These are phyloP conservation scores for Gymnodraco acuticeps DNA, from an alignment of 2,797 vertebrate genomes.

Conservation along the genomic window DNA sequence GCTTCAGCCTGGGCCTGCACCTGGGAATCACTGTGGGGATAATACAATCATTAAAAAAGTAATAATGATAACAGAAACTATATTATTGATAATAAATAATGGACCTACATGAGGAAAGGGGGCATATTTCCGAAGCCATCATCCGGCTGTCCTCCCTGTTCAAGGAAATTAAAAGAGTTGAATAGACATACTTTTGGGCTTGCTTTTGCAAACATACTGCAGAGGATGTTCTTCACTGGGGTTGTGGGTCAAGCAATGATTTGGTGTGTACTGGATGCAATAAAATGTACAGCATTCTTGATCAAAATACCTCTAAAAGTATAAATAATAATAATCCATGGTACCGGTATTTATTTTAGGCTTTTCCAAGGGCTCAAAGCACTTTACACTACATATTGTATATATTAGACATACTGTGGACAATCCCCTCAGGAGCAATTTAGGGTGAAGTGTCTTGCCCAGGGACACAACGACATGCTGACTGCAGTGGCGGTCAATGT, in stretches of 20 bases:
- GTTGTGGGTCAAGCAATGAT: constrained; percentile 1
- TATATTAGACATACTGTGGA: no score
- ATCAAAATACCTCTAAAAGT: constrained; percentile 7
- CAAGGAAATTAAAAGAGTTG: constrained; percentile 24
- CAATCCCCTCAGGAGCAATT: no score
- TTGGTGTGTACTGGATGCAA: neutral
- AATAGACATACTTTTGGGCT: neutral
- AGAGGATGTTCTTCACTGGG: neutral
- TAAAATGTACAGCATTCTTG: neutral
- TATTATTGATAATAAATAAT: neutral
- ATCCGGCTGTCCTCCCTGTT: constrained; percentile 89
- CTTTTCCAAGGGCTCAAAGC: no score
- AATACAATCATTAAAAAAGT: neutral
- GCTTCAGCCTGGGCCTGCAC: constrained; percentile 89
- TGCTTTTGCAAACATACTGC: neutral
- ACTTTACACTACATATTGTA: no score
- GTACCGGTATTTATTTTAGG: no score
- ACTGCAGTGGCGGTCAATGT: no score
- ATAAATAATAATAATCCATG: no score
- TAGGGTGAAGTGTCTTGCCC: no score
- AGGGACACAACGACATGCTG: no score
- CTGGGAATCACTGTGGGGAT: constrained; percentile 83
- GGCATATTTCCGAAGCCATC: constrained; percentile 84
- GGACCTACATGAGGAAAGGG: constrained; percentile 86
- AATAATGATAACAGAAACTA: neutral